These are phyloP conservation scores for Drosophila robusta DNA, from an alignment of 2,888 invertebrate species.

Conservation along the genomic window DNA sequence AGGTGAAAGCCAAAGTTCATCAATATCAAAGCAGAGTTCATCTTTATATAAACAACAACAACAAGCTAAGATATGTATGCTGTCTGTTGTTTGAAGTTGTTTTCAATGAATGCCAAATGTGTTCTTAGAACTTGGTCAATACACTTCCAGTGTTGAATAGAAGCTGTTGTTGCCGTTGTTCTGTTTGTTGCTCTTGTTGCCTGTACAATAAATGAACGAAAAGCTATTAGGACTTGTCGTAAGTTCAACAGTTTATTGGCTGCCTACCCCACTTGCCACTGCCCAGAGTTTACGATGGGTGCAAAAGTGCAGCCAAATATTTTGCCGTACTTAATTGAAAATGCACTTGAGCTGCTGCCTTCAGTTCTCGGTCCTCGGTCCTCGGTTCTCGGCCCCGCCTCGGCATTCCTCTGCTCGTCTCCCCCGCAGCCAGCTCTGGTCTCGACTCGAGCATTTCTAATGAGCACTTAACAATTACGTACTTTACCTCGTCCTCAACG, in stretches of 20 bases:
- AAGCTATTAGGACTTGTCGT: slow-evolving; percentile 70
- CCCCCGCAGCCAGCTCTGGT: background rate
- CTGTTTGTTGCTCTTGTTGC: slow-evolving; percentile 1
- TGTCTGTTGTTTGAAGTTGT: slow-evolving; percentile 42
- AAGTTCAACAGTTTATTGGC: slow-evolving; percentile 77
- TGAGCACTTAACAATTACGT: slow-evolving; percentile 79
- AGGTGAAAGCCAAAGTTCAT: slow-evolving; percentile 29
- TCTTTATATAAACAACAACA: slow-evolving; percentile 15
- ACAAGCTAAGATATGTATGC: slow-evolving; percentile 11
- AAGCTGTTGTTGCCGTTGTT: slow-evolving; percentile 11
- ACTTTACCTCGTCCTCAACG: slow-evolving; percentile 35
- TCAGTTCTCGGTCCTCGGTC: slow-evolving; percentile 4
- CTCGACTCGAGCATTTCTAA: slow-evolving; percentile 68
- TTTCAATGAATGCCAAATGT: slow-evolving; percentile 57
- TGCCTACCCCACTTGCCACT: slow-evolving; percentile 29
- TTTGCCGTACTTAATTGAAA: slow-evolving; percentile 74
- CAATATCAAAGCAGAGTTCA: slow-evolving; percentile 28
- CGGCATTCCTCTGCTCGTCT: no score
- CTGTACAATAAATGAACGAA: slow-evolving; percentile 50
- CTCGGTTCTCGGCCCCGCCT: background rate
- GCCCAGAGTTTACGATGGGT: background rate
- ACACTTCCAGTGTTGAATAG: slow-evolving; percentile 27
- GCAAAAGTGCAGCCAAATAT: slow-evolving; percentile 69
- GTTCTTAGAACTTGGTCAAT: slow-evolving; percentile 41
- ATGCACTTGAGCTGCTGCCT: slow-evolving; percentile 59